A percentile compares a stretch with the other conserved stretches of the same genome.
These are phyloP conservation scores for Hemitrygon akajei DNA, from an alignment of 2,797 vertebrate genomes.

Conservation along the genomic window DNA sequence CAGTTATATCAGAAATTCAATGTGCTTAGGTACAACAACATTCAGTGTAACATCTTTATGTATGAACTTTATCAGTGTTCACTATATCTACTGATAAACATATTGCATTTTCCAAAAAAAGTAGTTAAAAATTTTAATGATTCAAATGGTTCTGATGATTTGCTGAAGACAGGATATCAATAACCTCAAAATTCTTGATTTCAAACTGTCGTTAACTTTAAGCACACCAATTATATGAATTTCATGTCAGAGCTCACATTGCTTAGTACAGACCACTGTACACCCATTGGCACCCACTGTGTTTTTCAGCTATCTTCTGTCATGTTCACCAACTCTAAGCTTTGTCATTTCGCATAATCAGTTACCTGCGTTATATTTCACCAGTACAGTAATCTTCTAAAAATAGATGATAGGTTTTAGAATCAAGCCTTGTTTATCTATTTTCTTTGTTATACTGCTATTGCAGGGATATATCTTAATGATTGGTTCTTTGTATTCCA, in stretches of 20 bases:
- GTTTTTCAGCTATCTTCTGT: too few species aligned
- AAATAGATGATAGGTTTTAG: too few species aligned
- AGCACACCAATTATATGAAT: background rate
- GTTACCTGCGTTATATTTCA: too few species aligned
- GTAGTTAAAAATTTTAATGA: background rate
- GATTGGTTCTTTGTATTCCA: too few species aligned
- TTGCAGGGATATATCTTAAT: too few species aligned
- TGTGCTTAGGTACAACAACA: background rate
- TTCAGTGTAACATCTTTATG: background rate
- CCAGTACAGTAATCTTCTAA: too few species aligned
- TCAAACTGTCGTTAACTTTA: background rate
- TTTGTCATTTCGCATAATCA: too few species aligned
- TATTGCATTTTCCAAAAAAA: background rate
- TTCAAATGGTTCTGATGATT: background rate
- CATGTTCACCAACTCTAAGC: too few species aligned
- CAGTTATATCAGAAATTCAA: background rate
- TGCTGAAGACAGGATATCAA: background rate
- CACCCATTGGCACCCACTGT: too few species aligned
- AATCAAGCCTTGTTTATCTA: too few species aligned
- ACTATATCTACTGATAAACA: background rate
- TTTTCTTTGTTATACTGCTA: too few species aligned
- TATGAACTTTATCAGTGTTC: background rate
- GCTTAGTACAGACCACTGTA: too few species aligned
- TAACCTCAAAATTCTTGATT: background rate
- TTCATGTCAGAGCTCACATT: background rate